A percentile compares a stretch with the other conserved stretches of the same genome.
Conservation (phyloP, 2,113 vertebrate species). For the Aphyosemion australe region DNA sequence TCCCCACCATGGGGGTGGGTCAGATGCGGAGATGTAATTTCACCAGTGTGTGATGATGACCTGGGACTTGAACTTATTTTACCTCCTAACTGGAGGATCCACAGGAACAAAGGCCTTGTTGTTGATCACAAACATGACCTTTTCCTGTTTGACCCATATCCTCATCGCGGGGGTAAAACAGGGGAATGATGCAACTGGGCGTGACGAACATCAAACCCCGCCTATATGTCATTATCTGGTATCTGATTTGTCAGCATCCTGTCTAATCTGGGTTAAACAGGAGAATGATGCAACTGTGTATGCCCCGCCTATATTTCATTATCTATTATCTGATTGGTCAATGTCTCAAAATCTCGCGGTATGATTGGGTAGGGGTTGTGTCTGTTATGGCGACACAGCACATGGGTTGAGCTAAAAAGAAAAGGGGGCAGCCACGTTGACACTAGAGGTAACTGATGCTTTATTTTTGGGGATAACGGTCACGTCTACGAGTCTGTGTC, state of each 20-base stretch:
- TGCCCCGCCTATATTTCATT: constrained; percentile 21
- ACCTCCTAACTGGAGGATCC: too few species aligned
- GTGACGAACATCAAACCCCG: constrained; percentile 2
- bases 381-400: neutral
- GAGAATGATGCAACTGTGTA: constrained; percentile 58
- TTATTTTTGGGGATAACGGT: neutral
- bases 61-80: too few species aligned
- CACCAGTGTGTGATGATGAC: too few species aligned
- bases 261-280: neutral
- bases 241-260: constrained; percentile 36
- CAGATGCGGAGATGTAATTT: too few species aligned
- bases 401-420: neutral
- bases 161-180: neutral
- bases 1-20: too few species aligned
- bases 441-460: constrained; percentile 25
- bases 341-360: accelerated
- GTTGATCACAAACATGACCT: constrained; percentile 16
- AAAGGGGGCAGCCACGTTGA: constrained; percentile 74
- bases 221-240: neutral
- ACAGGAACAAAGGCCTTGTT: too few species aligned
- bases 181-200: constrained; percentile 60
- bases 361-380: constrained; percentile 49
- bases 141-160: constrained; percentile 45
- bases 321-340: constrained; percentile 36
- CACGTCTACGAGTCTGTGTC: neutral